Evolutionary conservation across 2,797 vertebrate genomes (phyloP).

Genomic region (Syndactyla subalaris): DNA sequence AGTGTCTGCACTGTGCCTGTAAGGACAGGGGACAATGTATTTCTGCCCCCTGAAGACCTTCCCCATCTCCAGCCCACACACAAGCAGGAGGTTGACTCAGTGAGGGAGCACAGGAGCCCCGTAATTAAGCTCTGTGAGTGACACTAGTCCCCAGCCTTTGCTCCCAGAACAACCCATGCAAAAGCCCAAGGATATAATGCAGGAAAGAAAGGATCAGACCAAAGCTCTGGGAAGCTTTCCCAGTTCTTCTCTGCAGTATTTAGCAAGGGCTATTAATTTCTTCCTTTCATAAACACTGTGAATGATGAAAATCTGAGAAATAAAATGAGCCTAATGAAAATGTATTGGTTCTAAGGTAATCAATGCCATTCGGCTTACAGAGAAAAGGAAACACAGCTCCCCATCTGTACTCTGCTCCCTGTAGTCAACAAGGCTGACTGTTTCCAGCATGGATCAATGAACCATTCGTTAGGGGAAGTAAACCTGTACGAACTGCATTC

Average conservation of each 20-base stretch:
- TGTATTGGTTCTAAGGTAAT: constrained; percentile 37
- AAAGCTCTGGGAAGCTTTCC: constrained; percentile 3
- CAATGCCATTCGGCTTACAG: not conserved
- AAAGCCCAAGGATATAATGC: not conserved
- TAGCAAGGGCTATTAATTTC: constrained; percentile 28
- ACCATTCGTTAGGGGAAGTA: constrained; percentile 11
- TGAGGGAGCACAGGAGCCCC: rapidly evolving
- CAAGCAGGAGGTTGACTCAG: rapidly evolving
- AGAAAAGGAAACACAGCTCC: constrained; percentile 16
- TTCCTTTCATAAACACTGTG: constrained; percentile 52
- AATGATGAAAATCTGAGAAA: constrained; percentile 47
- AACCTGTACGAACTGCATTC: not conserved
- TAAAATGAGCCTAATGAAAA: constrained; percentile 59
- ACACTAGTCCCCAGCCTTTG: not conserved
- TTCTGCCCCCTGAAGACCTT: not conserved
- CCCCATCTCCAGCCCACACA: not conserved
- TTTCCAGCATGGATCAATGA: constrained; percentile 52
- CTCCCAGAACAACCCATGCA: not conserved
- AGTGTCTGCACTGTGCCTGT: not conserved
- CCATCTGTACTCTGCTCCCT: not conserved
- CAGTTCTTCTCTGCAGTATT: not conserved
- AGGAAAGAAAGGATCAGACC: not conserved
- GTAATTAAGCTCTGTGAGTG: not conserved
- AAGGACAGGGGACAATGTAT: not conserved
- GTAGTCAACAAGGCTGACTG: constrained; percentile 21